Base-by-base conservation (phyloP, 2,888 invertebrate genomes). In the Tenthredo amoena region DNA sequence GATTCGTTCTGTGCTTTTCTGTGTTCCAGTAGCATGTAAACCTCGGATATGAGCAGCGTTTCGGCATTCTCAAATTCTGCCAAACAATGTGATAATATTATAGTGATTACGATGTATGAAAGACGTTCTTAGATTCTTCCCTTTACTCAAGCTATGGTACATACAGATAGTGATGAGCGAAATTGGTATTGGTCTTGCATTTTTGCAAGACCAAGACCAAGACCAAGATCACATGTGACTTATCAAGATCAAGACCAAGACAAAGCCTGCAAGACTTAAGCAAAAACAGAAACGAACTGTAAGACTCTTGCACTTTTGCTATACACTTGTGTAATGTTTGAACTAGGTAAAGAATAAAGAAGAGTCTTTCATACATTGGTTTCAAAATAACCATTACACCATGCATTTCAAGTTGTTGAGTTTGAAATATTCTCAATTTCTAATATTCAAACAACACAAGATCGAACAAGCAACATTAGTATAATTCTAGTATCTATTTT, bases 1-100 rank as follows among this genome's bases (percentile, higher is more conserved):
- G 98, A 98, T 94, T 99, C 99, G 94, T 99, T 99, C 94, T 99
- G 99, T 55, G 98, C 97, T 94, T 99, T 99, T 84, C 99, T 96
- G 94, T 99, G 99, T 92, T 99, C 99, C 90, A 99, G 94, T 90
- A 99, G 94, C 98, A 99, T 98, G 92, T 98, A 97, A 0, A 98
- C 98, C 95, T 98, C 98, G 2, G 99, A 99, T 92, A 99, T 99
- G 84, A 99, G 95, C 85, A 99, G 94, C 0, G 99, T 99, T 94
- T 99, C 99, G 1, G 99, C 99, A 94, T 98, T 99, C 94, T 99
- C 99, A 94, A 99, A 99, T 94, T 99, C 99, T 98, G 93, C 74
- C 87, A 83, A 79, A 62, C 43, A 87, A 86, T 85, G 84, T 72
- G 26, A 74, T 10, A 71, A 9, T 58, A 71, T 34, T 72, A 37